phyloP scores from a whole-genome alignment of 1,140 invertebrate species.

The Zaprionus africanus region DNA sequence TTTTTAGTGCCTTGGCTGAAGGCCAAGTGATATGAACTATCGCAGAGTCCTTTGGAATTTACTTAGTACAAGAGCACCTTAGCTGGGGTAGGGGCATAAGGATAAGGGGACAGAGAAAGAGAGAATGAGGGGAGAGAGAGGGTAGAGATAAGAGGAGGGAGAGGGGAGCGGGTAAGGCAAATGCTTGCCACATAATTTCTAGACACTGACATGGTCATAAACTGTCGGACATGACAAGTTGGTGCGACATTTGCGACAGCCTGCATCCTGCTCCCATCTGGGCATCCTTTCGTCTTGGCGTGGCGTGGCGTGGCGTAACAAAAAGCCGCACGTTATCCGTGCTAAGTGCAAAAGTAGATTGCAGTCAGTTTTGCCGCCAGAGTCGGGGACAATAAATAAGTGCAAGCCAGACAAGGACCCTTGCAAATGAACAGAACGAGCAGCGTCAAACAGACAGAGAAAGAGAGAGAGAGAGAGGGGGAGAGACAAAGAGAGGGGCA shows the following conservation, averaged over 20 bases:
- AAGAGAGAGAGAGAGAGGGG: not conserved
- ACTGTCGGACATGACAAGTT: constrained; percentile 82
- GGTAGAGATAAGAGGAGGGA: not conserved
- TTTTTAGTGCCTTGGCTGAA: constrained; percentile 69
- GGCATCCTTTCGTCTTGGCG: not conserved
- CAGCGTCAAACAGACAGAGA: constrained; percentile 1
- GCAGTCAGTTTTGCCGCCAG: constrained; percentile 41
- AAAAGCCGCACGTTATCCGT: constrained; percentile 76
- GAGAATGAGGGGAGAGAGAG: not conserved
- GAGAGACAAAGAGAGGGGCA: not conserved
- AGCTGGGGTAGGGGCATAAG: not conserved
- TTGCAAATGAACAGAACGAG: constrained; percentile 33
- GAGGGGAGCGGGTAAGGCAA: not conserved
- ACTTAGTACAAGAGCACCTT: constrained; percentile 45
- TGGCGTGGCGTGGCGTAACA: constrained; percentile 46
- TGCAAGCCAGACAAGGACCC: constrained; percentile 38
- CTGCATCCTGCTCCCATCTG: constrained; percentile 40
- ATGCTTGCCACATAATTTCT: constrained; percentile 45
- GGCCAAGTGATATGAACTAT: constrained; percentile 77
- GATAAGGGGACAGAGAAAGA: not conserved
- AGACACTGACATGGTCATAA: constrained; percentile 74
- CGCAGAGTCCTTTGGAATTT: constrained; percentile 70
- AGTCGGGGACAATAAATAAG: constrained; percentile 33
- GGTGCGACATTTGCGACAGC: constrained; percentile 78
- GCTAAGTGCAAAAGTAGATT: constrained; percentile 82